Conservation (phyloP, 2,113 vertebrate species). For the Datnioides undecimradiatus region DNA sequence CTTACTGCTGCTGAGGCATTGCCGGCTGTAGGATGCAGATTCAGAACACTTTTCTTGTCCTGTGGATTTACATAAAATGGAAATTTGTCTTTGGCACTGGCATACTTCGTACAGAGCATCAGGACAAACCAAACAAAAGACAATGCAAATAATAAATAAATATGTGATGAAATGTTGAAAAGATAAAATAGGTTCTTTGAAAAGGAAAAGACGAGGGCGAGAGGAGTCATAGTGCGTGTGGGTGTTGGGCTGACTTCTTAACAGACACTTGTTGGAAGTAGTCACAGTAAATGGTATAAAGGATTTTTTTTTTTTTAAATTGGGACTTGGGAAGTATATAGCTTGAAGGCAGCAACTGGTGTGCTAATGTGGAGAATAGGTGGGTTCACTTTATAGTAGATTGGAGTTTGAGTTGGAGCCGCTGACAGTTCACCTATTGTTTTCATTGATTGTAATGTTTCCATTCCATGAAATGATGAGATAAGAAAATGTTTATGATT, state of each 20-base stretch:
- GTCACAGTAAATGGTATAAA: neutral
- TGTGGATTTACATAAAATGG: slow-evolving; percentile 52
- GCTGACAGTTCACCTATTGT: neutral
- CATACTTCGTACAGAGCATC: neutral
- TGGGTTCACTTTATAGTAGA: neutral
- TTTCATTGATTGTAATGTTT: neutral
- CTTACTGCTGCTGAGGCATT: slow-evolving; percentile 6
- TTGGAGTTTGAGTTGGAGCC: neutral
- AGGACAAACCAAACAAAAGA: slow-evolving; percentile 3
- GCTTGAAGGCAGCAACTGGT: neutral
- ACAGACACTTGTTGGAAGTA: neutral
- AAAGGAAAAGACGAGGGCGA: neutral
- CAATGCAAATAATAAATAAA: slow-evolving; percentile 13
- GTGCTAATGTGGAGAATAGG: neutral
- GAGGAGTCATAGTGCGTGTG: neutral
- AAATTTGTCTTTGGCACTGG: slow-evolving; percentile 20
- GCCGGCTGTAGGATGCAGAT: slow-evolving; percentile 10
- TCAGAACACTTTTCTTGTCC: slow-evolving; percentile 29
- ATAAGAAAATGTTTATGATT: neutral
- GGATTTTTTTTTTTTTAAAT: no score
- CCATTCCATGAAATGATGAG: neutral
- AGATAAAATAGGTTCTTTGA: neutral
- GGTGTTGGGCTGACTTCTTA: neutral
- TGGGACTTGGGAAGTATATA: neutral
- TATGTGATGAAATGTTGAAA: slow-evolving; percentile 3